Evolutionary conservation across 1,140 invertebrate species (phyloP).

Genomic region (Pararge aegeria): DNA sequence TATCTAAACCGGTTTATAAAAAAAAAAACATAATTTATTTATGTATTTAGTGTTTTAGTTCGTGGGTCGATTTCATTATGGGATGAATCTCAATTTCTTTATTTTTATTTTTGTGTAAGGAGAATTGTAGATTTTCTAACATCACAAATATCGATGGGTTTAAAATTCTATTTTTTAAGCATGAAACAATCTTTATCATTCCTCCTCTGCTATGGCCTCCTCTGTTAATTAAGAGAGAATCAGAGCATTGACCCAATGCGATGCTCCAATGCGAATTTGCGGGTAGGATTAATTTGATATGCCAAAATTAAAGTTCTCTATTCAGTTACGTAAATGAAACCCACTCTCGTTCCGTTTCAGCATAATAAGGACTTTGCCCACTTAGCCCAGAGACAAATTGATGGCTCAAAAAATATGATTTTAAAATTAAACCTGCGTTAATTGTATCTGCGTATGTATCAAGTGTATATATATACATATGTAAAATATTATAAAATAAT

Average conservation of each 20-base stretch:
- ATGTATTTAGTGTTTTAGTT: not conserved
- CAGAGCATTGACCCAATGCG: no score
- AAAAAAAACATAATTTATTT: not conserved
- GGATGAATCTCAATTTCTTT: conserved; percentile 28
- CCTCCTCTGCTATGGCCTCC: no score
- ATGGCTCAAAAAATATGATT: not conserved
- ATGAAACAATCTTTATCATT: not conserved
- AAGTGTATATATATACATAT: not conserved
- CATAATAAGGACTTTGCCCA: no score
- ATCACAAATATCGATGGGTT: not conserved
- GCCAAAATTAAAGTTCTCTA: no score
- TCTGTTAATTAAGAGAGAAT: no score
- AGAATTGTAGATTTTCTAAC: not conserved
- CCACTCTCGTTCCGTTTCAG: no score
- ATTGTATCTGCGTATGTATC: not conserved
- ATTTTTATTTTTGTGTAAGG: not conserved
- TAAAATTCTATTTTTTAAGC: not conserved
- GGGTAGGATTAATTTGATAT: no score
- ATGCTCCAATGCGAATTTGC: no score
- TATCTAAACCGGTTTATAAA: conserved; percentile 7
- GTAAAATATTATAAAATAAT: not conserved
- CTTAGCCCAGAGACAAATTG: no score
- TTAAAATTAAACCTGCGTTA: not conserved
- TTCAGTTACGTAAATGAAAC: no score
- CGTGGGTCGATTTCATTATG: conserved; percentile 33